Evolutionary conservation across 2,888 invertebrate species (phyloP).

Genomic region (Limnephilus lunatus): DNA sequence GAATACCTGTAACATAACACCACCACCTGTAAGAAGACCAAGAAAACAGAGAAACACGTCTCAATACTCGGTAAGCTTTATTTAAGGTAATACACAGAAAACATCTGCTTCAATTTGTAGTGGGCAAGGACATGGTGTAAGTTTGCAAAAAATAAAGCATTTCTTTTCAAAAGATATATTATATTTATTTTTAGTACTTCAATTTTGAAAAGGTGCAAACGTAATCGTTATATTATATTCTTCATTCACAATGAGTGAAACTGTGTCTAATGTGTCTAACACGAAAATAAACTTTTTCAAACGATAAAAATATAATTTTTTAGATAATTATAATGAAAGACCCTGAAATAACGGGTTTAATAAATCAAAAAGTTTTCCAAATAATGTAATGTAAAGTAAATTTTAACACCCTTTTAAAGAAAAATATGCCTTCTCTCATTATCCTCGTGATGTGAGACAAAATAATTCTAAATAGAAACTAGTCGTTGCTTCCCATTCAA

Average conservation of each 20-base stretch:
- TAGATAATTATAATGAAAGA: too few species aligned
- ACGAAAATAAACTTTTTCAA: too few species aligned
- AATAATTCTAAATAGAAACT: not conserved
- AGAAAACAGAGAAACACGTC: not conserved
- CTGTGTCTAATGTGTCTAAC: too few species aligned
- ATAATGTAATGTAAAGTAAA: too few species aligned
- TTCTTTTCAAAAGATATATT: not conserved
- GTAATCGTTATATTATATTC: too few species aligned
- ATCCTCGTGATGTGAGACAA: not conserved
- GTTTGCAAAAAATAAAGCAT: not conserved
- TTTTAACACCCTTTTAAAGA: too few species aligned
- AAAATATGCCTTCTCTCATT: not conserved
- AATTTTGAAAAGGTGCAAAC: not conserved
- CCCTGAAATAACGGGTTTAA: too few species aligned
- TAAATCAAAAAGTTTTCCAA: too few species aligned
- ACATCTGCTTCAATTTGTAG: not conserved
- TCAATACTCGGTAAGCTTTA: not conserved
- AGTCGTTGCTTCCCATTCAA: too few species aligned
- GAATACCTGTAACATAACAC: not conserved
- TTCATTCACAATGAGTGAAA: too few species aligned
- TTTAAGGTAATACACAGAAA: not conserved
- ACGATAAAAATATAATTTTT: too few species aligned
- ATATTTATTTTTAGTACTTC: not conserved
- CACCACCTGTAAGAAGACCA: not conserved
- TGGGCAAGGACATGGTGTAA: not conserved